These are phyloP conservation scores for Lagria hirta DNA, from an alignment of 2,888 invertebrate genomes.

Conservation along the genomic window DNA sequence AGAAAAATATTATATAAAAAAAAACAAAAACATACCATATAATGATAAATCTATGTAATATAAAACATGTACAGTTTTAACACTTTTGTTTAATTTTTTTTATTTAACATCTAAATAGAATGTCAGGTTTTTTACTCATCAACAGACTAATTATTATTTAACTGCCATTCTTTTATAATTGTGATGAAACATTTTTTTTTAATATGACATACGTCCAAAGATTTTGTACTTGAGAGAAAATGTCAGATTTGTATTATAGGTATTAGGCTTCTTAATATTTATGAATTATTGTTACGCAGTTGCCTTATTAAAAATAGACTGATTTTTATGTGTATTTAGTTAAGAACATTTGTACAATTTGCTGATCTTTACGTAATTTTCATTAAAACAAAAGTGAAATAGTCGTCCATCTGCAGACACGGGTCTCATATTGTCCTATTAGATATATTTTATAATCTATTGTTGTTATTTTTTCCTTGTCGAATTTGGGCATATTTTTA, in stretches of 20 bases:
- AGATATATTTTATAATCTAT: too few relatives aligned
- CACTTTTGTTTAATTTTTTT: constrained; percentile 3
- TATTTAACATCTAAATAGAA: too few relatives aligned
- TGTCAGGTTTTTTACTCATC: constrained; percentile 9
- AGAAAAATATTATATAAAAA: constrained; percentile 11
- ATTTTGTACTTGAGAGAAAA: constrained; percentile 26
- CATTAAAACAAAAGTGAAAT: constrained; percentile 12
- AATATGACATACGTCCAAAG: constrained; percentile 27
- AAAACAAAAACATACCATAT: constrained; percentile 2
- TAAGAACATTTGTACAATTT: constrained; percentile 17
- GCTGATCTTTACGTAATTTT: constrained; percentile 14
- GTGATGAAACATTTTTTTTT: constrained; percentile 21
- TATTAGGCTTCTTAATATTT: constrained; percentile 31
- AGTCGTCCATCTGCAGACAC: constrained; percentile 12
- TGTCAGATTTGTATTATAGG: constrained; percentile 26
- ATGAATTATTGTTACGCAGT: constrained; percentile 40
- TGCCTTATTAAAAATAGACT: constrained; percentile 49
- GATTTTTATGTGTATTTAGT: constrained; percentile 42
- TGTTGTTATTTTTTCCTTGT: too few relatives aligned
- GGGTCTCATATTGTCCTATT: constrained; percentile 10
- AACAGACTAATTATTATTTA: constrained; percentile 20
- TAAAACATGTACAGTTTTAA: constrained; percentile 13
- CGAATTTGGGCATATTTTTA: too few relatives aligned
- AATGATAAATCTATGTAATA: too few relatives aligned
- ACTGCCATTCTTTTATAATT: constrained; percentile 25